Conservation (phyloP, 1,140 invertebrate genomes). For the Eumaeus atala region DNA sequence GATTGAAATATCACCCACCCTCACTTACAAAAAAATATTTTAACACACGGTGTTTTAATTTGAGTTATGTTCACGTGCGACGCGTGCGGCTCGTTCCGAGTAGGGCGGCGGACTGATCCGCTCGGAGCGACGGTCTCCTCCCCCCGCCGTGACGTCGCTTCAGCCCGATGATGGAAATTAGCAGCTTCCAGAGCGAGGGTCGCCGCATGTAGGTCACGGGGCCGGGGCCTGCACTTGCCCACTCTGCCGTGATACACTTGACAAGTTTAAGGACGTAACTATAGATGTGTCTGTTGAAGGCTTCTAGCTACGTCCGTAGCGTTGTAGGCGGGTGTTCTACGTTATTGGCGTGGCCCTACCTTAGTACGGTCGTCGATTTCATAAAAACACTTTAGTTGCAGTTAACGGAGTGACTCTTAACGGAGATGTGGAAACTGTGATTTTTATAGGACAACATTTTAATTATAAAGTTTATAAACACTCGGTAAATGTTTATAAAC, state of each 20-base stretch:
- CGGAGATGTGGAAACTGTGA: no score
- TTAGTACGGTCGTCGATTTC: no score
- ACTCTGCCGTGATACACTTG: conserved; percentile 63
- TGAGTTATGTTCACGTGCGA: no score
- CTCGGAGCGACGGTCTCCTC: conserved; percentile 35
- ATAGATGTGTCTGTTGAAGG: no score
- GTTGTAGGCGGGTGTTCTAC: no score
- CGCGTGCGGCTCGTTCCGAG: neutral
- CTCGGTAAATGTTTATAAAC: no score
- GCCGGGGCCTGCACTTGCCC: conserved; percentile 68
- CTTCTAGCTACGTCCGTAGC: no score
- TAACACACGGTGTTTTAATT: conserved; percentile 40
- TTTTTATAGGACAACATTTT: no score
- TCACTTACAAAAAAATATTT: conserved; percentile 57
- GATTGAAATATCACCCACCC: conserved; percentile 46
- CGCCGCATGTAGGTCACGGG: conserved; percentile 70
- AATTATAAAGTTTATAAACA: no score
- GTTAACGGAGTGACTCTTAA: no score
- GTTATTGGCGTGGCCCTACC: no score
- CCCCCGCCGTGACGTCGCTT: conserved; percentile 51
- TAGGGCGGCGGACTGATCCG: conserved; percentile 20
- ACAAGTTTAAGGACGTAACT: conserved; percentile 70
- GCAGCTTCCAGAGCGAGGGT: conserved; percentile 71
- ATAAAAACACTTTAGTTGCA: no score
- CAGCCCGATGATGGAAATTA: conserved; percentile 62